A percentile compares a stretch with the other conserved stretches of the same genome.
Evolutionary conservation across 2,113 vertebrate genomes (phyloP).

Genomic region (Heterotilapia buettikoferi): DNA sequence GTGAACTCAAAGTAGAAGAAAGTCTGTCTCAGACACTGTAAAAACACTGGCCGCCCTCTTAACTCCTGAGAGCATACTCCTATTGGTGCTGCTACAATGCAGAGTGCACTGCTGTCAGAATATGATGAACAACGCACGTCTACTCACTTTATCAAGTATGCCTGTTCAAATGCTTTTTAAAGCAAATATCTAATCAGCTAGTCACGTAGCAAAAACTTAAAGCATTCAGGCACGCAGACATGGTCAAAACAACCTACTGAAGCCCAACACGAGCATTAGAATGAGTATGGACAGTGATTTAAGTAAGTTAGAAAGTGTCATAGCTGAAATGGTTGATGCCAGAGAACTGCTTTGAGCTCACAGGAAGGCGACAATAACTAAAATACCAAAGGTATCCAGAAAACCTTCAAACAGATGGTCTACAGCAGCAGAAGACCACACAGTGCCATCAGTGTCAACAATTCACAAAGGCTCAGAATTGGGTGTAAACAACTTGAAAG

Average conservation of each 20-base stretch:
- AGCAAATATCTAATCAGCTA: neutral
- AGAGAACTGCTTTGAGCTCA: neutral
- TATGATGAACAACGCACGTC: neutral
- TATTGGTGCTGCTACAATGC: neutral
- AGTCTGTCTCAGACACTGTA: neutral
- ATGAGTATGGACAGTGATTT: neutral
- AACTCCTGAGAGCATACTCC: neutral
- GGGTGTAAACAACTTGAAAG: neutral
- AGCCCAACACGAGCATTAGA: fast-evolving
- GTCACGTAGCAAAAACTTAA: neutral
- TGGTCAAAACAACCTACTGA: neutral
- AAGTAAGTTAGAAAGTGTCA: neutral
- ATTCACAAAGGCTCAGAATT: neutral
- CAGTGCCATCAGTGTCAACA: neutral
- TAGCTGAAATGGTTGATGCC: neutral
- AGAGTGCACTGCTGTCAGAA: neutral
- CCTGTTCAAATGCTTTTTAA: neutral
- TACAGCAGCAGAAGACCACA: neutral
- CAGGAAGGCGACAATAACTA: neutral
- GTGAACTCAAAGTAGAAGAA: neutral
- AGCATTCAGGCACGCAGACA: neutral
- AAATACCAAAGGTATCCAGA: neutral
- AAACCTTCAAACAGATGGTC: neutral
- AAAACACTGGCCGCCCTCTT: neutral
- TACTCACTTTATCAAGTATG: neutral